Conservation (phyloP, 2,113 vertebrate genomes). For the Crotalus viridis region DNA sequence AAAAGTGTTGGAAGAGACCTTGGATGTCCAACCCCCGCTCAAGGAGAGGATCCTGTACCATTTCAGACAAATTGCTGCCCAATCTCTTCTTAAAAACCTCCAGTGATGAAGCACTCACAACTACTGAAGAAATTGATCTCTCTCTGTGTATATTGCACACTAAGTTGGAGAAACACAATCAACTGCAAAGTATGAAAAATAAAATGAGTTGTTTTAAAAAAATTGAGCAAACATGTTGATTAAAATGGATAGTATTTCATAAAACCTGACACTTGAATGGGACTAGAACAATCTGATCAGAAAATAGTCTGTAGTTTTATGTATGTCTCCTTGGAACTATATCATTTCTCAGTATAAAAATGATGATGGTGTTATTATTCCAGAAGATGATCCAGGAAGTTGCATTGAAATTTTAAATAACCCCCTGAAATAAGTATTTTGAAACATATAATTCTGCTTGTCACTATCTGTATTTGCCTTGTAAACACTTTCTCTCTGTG, state of each 20-base stretch:
- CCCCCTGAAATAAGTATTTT: background rate
- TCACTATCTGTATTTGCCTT: background rate
- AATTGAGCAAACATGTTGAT: constrained; percentile 48
- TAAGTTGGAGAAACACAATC: constrained; percentile 46
- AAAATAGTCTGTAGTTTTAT: background rate
- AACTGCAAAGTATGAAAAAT: constrained; percentile 46
- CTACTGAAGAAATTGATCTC: too few relatives aligned
- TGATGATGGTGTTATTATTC: background rate
- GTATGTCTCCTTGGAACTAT: background rate
- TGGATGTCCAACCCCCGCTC: too few relatives aligned
- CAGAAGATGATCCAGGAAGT: background rate
- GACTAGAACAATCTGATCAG: background rate
- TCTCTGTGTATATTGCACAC: background rate
- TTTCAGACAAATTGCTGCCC: too few relatives aligned
- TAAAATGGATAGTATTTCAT: constrained; percentile 45
- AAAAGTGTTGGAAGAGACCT: too few relatives aligned
- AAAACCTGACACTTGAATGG: constrained; percentile 22
- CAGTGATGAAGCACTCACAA: too few relatives aligned
- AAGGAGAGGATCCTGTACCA: too few relatives aligned
- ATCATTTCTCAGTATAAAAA: background rate
- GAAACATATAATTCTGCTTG: background rate
- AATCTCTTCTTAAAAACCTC: too few relatives aligned
- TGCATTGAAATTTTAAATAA: background rate
- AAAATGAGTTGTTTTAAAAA: background rate
- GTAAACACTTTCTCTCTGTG: background rate